phyloP scores from a whole-genome alignment of 2,797 vertebrate species.

The Lagorchestes hirsutus region DNA sequence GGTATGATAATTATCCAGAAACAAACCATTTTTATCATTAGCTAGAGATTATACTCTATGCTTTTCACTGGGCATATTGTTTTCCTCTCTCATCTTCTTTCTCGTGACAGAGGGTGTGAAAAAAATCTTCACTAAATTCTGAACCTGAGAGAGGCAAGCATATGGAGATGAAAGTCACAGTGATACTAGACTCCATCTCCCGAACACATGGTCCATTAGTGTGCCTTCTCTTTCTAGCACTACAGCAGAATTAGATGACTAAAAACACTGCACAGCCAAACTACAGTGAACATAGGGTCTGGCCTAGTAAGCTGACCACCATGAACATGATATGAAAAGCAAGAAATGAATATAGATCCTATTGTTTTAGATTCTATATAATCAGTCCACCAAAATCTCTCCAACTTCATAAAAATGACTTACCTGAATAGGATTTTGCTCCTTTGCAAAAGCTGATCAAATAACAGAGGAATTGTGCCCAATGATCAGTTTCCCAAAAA shows the following conservation, averaged over 20 bases:
- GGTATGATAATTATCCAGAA: conserved; percentile 51
- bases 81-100: background rate
- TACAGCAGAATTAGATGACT: background rate
- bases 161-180: background rate
- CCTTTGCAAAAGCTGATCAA: conserved; percentile 75
- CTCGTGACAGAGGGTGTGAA: background rate
- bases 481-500: conserved; percentile 69
- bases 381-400: conserved; percentile 65
- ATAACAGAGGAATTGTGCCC: conserved; percentile 76
- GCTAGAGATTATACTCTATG: background rate
- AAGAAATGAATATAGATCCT: conserved; percentile 61
- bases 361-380: conserved; percentile 53
- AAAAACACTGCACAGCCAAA: conserved; percentile 24
- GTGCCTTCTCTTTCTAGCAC: background rate
- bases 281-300: conserved; percentile 27
- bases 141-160: conserved; percentile 11
- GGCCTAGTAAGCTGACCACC: conserved; percentile 55
- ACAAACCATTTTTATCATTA: background rate
- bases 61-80: conserved; percentile 6
- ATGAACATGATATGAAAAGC: conserved; percentile 57
- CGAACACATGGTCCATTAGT: no score
- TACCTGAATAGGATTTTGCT: conserved; percentile 63
- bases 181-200: background rate
- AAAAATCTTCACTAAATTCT: background rate
- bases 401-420: conserved; percentile 66